These are phyloP conservation scores for Haemorhous mexicanus DNA, from an alignment of 2,113 vertebrate genomes.

Conservation along the genomic window DNA sequence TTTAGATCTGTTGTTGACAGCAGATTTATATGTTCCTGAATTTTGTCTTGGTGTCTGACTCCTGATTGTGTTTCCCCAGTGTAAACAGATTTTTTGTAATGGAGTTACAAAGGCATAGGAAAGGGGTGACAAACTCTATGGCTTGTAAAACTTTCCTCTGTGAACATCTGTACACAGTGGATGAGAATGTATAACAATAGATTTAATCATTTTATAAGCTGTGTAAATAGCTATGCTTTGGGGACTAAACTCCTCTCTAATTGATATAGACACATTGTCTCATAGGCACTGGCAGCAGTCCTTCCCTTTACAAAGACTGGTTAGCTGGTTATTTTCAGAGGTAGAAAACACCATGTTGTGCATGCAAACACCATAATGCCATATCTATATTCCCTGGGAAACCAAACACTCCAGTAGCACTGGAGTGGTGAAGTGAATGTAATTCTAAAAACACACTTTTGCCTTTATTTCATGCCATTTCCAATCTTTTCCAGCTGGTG, in stretches of 20 bases:
- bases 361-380: not conserved
- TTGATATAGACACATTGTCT: not conserved
- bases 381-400: rapidly evolving
- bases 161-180: not conserved
- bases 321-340: not conserved
- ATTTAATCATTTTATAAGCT: not conserved
- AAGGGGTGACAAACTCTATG: not conserved
- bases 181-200: not conserved
- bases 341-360: not conserved
- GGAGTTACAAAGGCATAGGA: not conserved
- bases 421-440: not conserved
- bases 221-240: not conserved
- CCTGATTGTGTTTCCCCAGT: not conserved
- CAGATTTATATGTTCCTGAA: constrained; percentile 14
- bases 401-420: not conserved
- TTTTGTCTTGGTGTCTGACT: not conserved
- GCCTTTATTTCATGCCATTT: not conserved
- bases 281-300: not conserved
- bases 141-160: not conserved
- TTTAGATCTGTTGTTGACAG: constrained; percentile 45
- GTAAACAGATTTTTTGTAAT: not conserved
- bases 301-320: not conserved
- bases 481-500: not conserved
- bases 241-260: not conserved
- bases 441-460: not conserved